Percentiles rank a stretch among this genome's conserved stretches.
These are phyloP conservation scores for Drosophila ohnishii DNA, from an alignment of 1,140 invertebrate species.

Conservation along the genomic window DNA sequence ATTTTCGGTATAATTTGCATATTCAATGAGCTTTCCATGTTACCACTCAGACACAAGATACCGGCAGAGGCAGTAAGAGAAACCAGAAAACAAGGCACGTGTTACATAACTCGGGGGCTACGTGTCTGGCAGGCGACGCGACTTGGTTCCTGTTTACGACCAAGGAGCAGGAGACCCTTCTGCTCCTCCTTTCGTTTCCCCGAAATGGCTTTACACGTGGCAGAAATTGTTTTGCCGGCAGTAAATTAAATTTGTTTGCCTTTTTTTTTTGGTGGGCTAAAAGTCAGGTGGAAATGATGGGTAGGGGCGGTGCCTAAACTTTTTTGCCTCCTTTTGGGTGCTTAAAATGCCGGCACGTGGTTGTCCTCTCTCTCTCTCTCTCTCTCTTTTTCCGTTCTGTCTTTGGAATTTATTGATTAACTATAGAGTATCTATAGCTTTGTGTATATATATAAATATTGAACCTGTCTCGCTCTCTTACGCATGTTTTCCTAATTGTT, in stretches of 20 bases:
- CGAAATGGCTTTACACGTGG: conserved; percentile 63
- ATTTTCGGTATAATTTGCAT: conserved; percentile 79
- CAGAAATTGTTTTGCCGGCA: conserved; percentile 74
- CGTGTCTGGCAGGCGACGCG: conserved; percentile 66
- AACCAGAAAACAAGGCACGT: conserved; percentile 56
- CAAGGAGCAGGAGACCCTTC: background rate
- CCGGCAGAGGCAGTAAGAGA: conserved; percentile 10
- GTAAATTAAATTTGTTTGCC: conserved; percentile 79
- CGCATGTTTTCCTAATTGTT: conserved; percentile 33
- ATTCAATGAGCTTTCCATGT: conserved; percentile 73
- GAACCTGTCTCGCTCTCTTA: conserved; percentile 7
- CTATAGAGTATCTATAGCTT: conserved; percentile 18
- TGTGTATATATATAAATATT: conserved; percentile 14
- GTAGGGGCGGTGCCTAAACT: conserved; percentile 7
- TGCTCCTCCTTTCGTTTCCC: background rate
- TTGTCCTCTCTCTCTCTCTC: conserved; percentile 24
- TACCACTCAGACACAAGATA: conserved; percentile 28
- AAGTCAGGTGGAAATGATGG: background rate
- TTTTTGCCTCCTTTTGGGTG: conserved; percentile 7
- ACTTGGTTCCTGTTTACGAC: conserved; percentile 41
- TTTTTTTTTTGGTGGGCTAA: conserved; percentile 4
- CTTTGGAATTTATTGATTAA: conserved; percentile 70
- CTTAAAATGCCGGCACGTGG: conserved; percentile 63
- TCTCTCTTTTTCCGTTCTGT: background rate
- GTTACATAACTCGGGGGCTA: conserved; percentile 72